phyloP scores from a whole-genome alignment of 2,113 vertebrate species.

The Todiramphus saurophagus region DNA sequence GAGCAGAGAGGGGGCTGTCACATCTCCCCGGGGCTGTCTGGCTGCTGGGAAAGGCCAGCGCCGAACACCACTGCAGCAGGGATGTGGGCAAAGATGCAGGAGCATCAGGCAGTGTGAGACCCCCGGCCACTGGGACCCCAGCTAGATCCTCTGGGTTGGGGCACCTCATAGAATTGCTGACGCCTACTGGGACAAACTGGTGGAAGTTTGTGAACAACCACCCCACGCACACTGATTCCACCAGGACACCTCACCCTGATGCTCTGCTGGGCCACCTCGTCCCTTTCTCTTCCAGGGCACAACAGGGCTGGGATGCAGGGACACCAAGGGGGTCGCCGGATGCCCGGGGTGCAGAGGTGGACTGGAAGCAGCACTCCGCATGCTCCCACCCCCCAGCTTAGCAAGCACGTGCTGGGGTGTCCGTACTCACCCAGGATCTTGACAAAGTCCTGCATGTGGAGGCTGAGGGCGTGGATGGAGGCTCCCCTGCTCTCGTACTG shows the following conservation, averaged over 20 bases:
- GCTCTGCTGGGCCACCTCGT: neutral
- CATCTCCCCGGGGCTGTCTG: neutral
- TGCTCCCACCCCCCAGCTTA: fast-evolving
- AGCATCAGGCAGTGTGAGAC: neutral
- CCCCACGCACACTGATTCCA: neutral
- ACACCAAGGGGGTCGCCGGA: fast-evolving
- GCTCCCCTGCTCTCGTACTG: conserved; percentile 92
- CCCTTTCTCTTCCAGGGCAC: neutral
- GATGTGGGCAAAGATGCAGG: neutral
- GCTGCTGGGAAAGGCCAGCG: neutral
- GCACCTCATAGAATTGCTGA: neutral
- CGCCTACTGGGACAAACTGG: neutral
- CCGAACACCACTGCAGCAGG: fast-evolving
- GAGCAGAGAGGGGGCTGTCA: neutral
- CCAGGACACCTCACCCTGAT: neutral
- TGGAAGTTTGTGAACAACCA: neutral
- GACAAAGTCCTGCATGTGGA: conserved; percentile 97
- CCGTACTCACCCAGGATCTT: conserved; percentile 86
- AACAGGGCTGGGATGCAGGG: neutral
- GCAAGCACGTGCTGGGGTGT: neutral
- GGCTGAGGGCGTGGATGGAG: conserved; percentile 92
- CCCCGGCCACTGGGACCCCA: neutral
- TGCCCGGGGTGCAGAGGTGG: fast-evolving
- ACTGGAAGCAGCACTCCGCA: neutral
- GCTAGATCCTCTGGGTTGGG: fast-evolving